Evolutionary conservation across 1,140 invertebrate species (phyloP), one percentile per base, ranked within the genome.

Genomic region (Helicoverpa armigera): DNA sequence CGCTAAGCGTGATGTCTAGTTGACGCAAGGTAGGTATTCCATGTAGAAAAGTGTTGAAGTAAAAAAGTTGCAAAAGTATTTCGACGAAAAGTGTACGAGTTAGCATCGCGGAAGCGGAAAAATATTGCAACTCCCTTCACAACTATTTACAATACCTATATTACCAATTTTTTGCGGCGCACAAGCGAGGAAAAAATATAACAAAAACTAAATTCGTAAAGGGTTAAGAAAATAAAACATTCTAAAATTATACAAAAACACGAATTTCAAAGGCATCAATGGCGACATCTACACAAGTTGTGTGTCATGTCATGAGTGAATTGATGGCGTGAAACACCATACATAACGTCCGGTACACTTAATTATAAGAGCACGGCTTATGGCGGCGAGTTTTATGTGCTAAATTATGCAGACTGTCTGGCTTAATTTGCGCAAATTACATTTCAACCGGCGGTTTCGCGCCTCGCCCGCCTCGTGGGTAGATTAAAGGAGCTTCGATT

Each of bases 361-460:
- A 87, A 89, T 89, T 88, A 89, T 88, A 86, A 88, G 83, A 76
- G 76, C 85, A 23, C 86, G 58, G 43, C 87, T 87, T 85, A 89
- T 79, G 85, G 82, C 83, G 83, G 87, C 83, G 74, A 83, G 87
- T 87, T 90, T 89, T 88, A 80, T 86, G 84, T 85, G 86, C 84
- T 88, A 86, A 87, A 86, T 89, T 87, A 83, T 85, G 86, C 83
- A 80, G 83, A 90, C 89, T 90, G 89, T 85, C 82, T 60, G 80
- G 78, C 83, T 87, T 88, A 89, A 91, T 87, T 88, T 83, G 83
- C 82, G 81, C 81, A 86, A 86, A 86, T 87, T 87, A 82, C 80
- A 65, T 81, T 81, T 83, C 69, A 81, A 80, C 74, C 79, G 75
- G 77, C 67, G 70, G 80, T 63, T 60, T 53, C 75, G 81, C 61